These are phyloP conservation scores for Lacerta agilis DNA, from an alignment of 2,797 vertebrate genomes.

Conservation along the genomic window DNA sequence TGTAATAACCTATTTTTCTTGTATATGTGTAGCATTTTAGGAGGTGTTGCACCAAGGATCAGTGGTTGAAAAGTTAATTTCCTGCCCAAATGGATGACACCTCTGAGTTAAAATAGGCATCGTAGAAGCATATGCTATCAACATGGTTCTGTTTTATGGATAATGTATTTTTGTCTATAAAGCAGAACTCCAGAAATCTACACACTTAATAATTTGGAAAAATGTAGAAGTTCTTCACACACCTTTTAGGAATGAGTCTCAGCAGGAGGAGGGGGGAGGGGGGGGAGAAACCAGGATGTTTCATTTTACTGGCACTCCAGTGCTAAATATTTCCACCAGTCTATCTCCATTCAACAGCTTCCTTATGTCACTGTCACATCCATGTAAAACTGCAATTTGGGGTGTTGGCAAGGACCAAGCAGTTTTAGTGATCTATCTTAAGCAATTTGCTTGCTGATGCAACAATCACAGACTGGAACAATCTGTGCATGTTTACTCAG, in stretches of 20 bases:
- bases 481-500: neutral
- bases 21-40: slow-evolving; percentile 51
- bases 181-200: slow-evolving; percentile 59
- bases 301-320: slow-evolving; percentile 29
- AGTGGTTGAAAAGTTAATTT: slow-evolving; percentile 69
- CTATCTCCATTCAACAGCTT: slow-evolving; percentile 19
- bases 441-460: neutral
- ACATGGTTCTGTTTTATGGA: slow-evolving; percentile 60
- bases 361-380: slow-evolving; percentile 22
- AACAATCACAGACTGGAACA: neutral
- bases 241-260: slow-evolving; percentile 65
- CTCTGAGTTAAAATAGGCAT: slow-evolving; percentile 55
- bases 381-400: neutral
- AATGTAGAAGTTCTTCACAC: slow-evolving; percentile 57
- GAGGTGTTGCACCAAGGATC: slow-evolving; percentile 60
- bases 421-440: neutral
- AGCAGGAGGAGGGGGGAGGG: slow-evolving; percentile 47
- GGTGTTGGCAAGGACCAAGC: neutral
- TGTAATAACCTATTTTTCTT: slow-evolving; percentile 21
- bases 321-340: slow-evolving; percentile 25
- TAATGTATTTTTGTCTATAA: slow-evolving; percentile 59
- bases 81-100: slow-evolving; percentile 61
- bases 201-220: slow-evolving; percentile 69
- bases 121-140: slow-evolving; percentile 53
- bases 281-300: slow-evolving; percentile 12